phyloP scores from a whole-genome alignment of 2,113 vertebrate species.

The Origma solitaria region DNA sequence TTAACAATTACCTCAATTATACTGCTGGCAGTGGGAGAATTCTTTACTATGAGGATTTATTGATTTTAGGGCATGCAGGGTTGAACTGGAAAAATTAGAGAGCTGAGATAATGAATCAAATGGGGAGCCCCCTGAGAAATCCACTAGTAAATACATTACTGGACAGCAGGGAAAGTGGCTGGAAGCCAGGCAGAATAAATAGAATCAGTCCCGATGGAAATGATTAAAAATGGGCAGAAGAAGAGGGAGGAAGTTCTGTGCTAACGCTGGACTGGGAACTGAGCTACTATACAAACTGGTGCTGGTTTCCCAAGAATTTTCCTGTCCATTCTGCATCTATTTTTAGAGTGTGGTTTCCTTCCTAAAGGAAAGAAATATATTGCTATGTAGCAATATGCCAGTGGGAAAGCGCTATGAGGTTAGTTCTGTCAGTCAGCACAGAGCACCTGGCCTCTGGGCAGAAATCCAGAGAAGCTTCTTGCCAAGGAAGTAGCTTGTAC shows the following conservation, averaged over 20 bases:
- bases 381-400: neutral
- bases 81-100: neutral
- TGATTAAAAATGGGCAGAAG: neutral
- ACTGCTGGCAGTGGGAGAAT: neutral
- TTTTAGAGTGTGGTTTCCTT: neutral
- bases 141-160: neutral
- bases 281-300: neutral
- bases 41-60: neutral
- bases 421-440: neutral
- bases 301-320: neutral
- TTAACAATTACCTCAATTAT: neutral
- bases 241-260: neutral
- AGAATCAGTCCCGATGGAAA: neutral
- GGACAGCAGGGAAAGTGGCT: neutral
- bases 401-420: neutral
- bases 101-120: constrained; percentile 1
- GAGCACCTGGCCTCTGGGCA: constrained; percentile 50
- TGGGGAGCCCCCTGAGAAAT: neutral
- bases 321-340: neutral
- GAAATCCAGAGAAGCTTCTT: neutral
- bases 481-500: constrained; percentile 47
- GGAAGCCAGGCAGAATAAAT: neutral
- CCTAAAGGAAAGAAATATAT: neutral
- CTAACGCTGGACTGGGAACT: neutral
- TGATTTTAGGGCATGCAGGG: neutral